Evolutionary conservation across 2,888 invertebrate genomes (phyloP).

Genomic region (Amphipyra tragopoginis): DNA sequence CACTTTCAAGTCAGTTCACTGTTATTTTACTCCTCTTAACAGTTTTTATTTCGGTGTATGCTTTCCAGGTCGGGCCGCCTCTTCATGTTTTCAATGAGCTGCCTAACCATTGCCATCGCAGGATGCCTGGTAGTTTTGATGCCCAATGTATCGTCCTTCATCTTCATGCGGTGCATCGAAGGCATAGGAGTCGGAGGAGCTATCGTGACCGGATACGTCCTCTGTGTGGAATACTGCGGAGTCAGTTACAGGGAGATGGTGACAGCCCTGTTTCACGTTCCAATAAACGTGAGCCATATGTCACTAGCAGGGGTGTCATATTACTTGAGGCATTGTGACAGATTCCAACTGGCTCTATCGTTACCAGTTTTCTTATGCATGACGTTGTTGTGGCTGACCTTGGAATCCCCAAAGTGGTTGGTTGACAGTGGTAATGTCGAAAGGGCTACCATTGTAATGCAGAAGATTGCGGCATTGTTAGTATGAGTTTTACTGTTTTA

Average conservation of each 20-base stretch:
- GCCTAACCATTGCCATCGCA: constrained; percentile 63
- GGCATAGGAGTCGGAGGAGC: constrained; percentile 77
- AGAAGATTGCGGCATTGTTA: constrained; percentile 74
- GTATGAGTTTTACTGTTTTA: constrained; percentile 63
- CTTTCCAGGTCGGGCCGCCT: constrained; percentile 77
- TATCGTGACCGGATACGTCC: constrained; percentile 77
- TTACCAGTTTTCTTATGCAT: constrained; percentile 73
- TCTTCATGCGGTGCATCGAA: constrained; percentile 75
- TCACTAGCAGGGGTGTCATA: constrained; percentile 76
- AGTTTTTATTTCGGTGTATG: background rate
- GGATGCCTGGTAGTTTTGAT: constrained; percentile 72
- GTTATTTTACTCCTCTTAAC: too few relatives aligned
- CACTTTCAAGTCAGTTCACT: too few relatives aligned
- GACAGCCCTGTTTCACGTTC: constrained; percentile 76
- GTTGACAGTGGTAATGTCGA: constrained; percentile 72
- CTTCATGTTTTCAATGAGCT: constrained; percentile 62
- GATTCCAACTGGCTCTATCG: constrained; percentile 75
- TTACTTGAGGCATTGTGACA: constrained; percentile 71
- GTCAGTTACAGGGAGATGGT: constrained; percentile 71
- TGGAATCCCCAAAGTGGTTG: constrained; percentile 83
- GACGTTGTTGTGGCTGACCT: constrained; percentile 62
- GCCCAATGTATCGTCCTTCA: constrained; percentile 68
- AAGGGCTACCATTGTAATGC: constrained; percentile 69
- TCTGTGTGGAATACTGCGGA: constrained; percentile 77
- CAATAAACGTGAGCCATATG: constrained; percentile 76